Base-by-base conservation (phyloP, 2,888 invertebrate species). In the Cheilosia pagana region DNA sequence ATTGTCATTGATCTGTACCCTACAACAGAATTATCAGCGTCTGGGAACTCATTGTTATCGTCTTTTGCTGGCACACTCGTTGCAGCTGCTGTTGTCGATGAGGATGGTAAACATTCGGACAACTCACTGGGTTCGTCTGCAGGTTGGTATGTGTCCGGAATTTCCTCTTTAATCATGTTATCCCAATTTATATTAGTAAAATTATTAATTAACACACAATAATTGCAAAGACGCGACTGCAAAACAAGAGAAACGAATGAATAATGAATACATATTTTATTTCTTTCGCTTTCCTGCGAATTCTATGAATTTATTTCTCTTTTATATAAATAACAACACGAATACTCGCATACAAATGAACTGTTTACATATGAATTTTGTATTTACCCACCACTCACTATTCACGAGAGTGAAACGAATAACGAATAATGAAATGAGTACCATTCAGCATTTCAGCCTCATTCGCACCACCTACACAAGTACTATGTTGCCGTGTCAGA, bases 1-100 rank as follows among this genome's bases (percentile, higher is more conserved):
- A 77, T 77, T 39, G 77, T 68, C 60, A 68, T 68, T n/a, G 55
- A 50, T 50, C 50, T 63, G 2, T n/a, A 7, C 2, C 12, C 19
- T 12, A 6, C 14, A 1, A 35, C 35, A 2, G 63, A 48, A 59
- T 23, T 48, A 10, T 65, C 45, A 14, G 14, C 39, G 7, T 21
- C 45, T 19, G 43, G n/a, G 5, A 35, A 14, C 6, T 65, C 57
- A 48, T 21, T 31, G 19, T n/a, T 60, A 14, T 16, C 39, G 16
- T 35, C 71, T 12, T 16, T 45, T 55, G 45, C 10, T 8, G 7
- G 8, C 8, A 28, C 28, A 28, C 8, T 8, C 28, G 28, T 8
- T 16, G 25, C 14, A 41, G 65, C 14, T 50, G 65, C n/a, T 19
- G 25, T 19, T 19, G 48, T 31, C 6, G 55, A 28, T 12, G 65